Base-by-base conservation (phyloP, 2,797 vertebrate genomes). In the Periparus ater region DNA sequence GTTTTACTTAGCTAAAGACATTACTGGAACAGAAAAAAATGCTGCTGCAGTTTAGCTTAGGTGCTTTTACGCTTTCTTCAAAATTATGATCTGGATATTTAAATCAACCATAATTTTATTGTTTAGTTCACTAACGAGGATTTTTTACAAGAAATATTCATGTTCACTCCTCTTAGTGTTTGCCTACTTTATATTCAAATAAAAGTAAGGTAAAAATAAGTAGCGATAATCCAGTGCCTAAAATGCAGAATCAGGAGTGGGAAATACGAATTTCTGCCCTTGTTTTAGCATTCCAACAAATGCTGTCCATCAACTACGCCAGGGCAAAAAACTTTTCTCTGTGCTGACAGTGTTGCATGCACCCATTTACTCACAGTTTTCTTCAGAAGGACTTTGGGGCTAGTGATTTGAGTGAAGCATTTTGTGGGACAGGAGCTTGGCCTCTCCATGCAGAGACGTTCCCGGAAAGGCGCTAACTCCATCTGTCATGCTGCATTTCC, bases 1-100 rank as follows among this genome's bases (percentile, higher is more conserved):
- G 63, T 97, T 97, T 84, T 85, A 77, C 86, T 95, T 91, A 96
- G 16, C 53, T 74, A 47, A 36, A 93, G 36, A 16, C 19, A 65
- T 91, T 93, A 54, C 34, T 57, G 50, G 76, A 91, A 87, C 22
- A 84, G 76, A 85, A 88, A 96, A 80, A 61, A 71, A 89, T 76
- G 54, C 71, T 85, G 25, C 48, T 95, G 57, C 85, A 16, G 19
- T 92, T 80, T 67, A 91, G 42, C 29, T 89, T 89, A 89, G 55
- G 85, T 78, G 15, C 57, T 67, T 79, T 91, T 76, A 78, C 5
- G 3, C 32, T 94, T 91, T 10, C 21, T 71, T n/a, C 20, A 61
- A 66, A 89, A 7, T 67, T 74, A 63, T 23, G 11, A 62, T 61
- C 38, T 84, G 26, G 38, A 27, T n/a, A 23, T 47, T 79, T 66